Evolutionary conservation across 2,797 vertebrate genomes (phyloP).

Genomic region (Siniperca scherzeri): DNA sequence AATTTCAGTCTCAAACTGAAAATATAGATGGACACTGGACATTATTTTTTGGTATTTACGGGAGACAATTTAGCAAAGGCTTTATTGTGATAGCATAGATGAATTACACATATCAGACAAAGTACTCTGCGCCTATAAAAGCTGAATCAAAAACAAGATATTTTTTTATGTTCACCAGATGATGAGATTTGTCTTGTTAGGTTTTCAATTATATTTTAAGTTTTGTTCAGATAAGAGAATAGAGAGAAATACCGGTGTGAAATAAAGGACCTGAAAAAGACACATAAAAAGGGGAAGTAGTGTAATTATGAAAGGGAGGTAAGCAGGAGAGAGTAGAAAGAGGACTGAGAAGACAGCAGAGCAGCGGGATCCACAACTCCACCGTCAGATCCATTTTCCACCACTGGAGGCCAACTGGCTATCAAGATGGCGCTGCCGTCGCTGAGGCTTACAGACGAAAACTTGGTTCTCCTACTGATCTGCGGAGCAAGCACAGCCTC

Average conservation of each 20-base stretch:
- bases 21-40: slow-evolving; percentile 72
- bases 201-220: slow-evolving; percentile 35
- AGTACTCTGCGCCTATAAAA: slow-evolving; percentile 47
- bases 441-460: slow-evolving; percentile 63
- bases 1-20: slow-evolving; percentile 80
- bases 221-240: slow-evolving; percentile 47
- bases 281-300: slow-evolving; percentile 23
- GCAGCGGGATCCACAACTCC: slow-evolving; percentile 60
- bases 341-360: slow-evolving; percentile 52
- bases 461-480: slow-evolving; percentile 75
- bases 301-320: slow-evolving; percentile 39
- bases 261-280: slow-evolving; percentile 9
- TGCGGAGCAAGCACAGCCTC: slow-evolving; percentile 76
- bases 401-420: slow-evolving; percentile 85
- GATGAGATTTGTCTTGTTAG: slow-evolving; percentile 40
- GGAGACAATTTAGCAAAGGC: slow-evolving; percentile 52
- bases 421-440: slow-evolving; percentile 74
- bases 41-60: slow-evolving; percentile 75
- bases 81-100: slow-evolving; percentile 56
- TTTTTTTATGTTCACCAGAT: slow-evolving; percentile 17
- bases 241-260: neutral
- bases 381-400: slow-evolving; percentile 78
- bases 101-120: slow-evolving; percentile 35
- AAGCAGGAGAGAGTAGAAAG: slow-evolving; percentile 29
- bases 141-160: slow-evolving; percentile 44